Evolutionary conservation across 2,888 invertebrate species (phyloP).

Genomic region (Ptychoptera albimana): DNA sequence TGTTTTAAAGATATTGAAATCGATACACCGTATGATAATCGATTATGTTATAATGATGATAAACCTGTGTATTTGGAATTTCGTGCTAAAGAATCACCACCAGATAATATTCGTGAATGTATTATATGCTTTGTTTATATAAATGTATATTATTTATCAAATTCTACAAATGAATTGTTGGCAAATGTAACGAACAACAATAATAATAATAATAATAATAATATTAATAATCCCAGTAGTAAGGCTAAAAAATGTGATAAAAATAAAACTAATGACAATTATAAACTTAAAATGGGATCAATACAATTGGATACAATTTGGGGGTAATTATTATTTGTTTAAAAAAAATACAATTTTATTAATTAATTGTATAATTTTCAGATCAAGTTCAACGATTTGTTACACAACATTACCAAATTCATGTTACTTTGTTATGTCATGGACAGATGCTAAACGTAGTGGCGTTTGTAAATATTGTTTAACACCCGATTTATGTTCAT

Average conservation of each 20-base stretch:
- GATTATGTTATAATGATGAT: conserved; percentile 24
- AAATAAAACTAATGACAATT: neutral
- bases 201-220: too few species aligned
- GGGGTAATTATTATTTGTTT: conserved; percentile 15
- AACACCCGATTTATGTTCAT: conserved; percentile 24
- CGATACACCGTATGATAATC: conserved; percentile 20
- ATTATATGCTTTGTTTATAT: conserved; percentile 12
- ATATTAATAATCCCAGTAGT: too few species aligned
- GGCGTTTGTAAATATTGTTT: conserved; percentile 28
- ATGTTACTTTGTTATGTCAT: conserved; percentile 27
- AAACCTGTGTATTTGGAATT: conserved; percentile 27
- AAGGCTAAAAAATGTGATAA: too few species aligned
- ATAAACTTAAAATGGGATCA: conserved; percentile 20
- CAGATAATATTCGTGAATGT: conserved; percentile 19
- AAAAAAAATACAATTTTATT: neutral
- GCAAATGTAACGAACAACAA: too few species aligned
- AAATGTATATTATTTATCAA: too few species aligned
- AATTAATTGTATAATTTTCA: conserved; percentile 8
- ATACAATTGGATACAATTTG: conserved; percentile 25
- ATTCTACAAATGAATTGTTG: too few species aligned
- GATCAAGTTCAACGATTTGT: conserved; percentile 18
- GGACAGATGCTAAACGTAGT: conserved; percentile 22
- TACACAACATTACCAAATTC: conserved; percentile 25
- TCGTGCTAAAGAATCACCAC: conserved; percentile 20
- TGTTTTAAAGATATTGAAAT: conserved; percentile 23